Evolutionary conservation across 1,140 invertebrate genomes (phyloP).

Genomic region (Trichonephila clavata): DNA sequence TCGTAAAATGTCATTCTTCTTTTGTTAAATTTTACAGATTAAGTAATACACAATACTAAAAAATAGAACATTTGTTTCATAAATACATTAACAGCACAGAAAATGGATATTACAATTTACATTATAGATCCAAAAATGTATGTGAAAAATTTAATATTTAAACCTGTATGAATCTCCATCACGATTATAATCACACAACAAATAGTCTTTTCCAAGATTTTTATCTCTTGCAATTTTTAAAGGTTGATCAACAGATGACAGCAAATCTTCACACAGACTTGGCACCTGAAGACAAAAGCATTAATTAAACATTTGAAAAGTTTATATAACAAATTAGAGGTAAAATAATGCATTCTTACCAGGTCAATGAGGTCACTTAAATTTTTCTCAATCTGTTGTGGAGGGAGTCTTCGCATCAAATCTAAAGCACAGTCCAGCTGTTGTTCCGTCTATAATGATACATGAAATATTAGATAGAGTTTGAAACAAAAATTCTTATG

Average conservation of each 20-base stretch:
- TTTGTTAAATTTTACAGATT: no score
- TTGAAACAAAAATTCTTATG: no score
- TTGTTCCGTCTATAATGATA: conserved; percentile 91
- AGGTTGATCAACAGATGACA: conserved; percentile 99
- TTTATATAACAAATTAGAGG: not conserved
- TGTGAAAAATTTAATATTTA: not conserved
- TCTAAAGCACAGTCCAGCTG: conserved; percentile 99
- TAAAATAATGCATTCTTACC: conserved; percentile 79
- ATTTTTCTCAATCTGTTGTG: conserved; percentile 99
- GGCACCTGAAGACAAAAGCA: conserved; percentile 85
- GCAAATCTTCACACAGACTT: conserved; percentile 95
- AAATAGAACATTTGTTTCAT: no score
- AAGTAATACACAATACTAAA: no score
- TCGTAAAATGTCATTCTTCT: no score
- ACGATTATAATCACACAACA: conserved; percentile 99
- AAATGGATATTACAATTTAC: no score
- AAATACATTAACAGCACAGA: no score
- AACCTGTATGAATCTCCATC: conserved; percentile 99
- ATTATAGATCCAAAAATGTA: no score
- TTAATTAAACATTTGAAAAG: not conserved
- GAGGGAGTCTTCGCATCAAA: conserved; percentile 98
- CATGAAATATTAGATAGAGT: no score
- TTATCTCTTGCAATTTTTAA: conserved; percentile 98
- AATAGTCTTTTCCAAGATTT: conserved; percentile 96
- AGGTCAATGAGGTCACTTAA: conserved; percentile 98